Percentiles rank a stretch among this genome's conserved stretches.
phyloP scores from a whole-genome alignment of 2,797 vertebrate genomes.

The Sebastes elongatus region DNA sequence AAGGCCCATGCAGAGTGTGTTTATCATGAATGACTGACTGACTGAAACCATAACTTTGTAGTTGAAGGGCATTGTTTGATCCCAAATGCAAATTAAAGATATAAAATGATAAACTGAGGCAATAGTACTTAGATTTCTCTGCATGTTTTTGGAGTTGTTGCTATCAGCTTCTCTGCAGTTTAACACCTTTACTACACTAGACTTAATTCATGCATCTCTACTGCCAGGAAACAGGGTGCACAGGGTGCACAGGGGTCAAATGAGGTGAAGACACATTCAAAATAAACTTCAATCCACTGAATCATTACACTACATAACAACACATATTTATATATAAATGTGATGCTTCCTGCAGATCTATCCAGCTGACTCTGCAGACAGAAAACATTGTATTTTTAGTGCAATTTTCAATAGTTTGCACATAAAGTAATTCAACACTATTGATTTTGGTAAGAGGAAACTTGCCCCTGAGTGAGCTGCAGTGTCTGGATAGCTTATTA shows the following conservation, averaged over 20 bases:
- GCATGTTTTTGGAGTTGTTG: not conserved
- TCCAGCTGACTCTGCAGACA: not conserved
- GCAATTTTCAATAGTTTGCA: not conserved
- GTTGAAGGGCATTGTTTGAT: not conserved
- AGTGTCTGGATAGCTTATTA: not conserved
- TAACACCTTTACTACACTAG: not conserved
- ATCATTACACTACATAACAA: not conserved
- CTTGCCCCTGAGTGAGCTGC: slow-evolving; percentile 19
- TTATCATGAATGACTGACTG: not conserved
- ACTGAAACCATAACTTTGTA: not conserved
- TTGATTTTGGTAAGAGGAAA: slow-evolving; percentile 62
- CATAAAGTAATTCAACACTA: slow-evolving; percentile 56
- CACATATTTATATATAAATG: not conserved
- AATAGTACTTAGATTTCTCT: not conserved
- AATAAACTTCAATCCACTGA: not conserved
- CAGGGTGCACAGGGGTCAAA: slow-evolving; percentile 50
- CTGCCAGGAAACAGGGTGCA: not conserved
- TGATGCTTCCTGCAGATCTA: not conserved
- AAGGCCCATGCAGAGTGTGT: not conserved
- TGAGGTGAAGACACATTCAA: slow-evolving; percentile 27
- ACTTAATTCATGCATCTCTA: not conserved
- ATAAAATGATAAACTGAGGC: not conserved
- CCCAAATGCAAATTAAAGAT: too few species aligned
- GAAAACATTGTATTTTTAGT: not conserved
- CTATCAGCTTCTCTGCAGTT: not conserved